phyloP scores from a whole-genome alignment of 1,140 invertebrate species.

The Bombus impatiens region DNA sequence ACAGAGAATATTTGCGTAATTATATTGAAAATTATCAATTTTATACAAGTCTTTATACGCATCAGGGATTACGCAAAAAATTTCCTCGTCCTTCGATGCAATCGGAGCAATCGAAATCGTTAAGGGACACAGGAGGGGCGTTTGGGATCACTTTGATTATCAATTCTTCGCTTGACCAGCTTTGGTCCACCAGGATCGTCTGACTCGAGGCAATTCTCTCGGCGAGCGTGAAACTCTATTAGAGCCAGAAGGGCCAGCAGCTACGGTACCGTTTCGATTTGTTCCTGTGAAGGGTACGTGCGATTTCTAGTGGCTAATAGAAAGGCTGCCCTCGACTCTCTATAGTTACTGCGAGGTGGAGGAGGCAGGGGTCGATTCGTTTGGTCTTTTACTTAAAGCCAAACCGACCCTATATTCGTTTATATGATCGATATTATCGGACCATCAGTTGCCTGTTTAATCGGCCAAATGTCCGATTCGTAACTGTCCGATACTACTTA shows the following conservation, averaged over 20 bases:
- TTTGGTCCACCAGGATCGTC: slow-evolving; percentile 37
- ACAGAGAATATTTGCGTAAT: too few species aligned
- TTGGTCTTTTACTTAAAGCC: slow-evolving; percentile 59
- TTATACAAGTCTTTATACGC: neutral
- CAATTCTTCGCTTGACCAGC: slow-evolving; percentile 66
- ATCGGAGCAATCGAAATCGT: slow-evolving; percentile 1
- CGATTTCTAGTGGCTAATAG: slow-evolving; percentile 64
- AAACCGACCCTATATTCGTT: slow-evolving; percentile 37
- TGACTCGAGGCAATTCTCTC: slow-evolving; percentile 50
- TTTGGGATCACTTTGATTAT: slow-evolving; percentile 63
- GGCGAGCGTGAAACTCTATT: slow-evolving; percentile 67
- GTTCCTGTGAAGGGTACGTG: slow-evolving; percentile 55
- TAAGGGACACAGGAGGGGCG: slow-evolving; percentile 2
- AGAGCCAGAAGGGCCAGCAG: slow-evolving; percentile 28
- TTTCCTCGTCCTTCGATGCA: neutral
- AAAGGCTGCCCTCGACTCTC: slow-evolving; percentile 44
- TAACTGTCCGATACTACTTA: slow-evolving; percentile 17
- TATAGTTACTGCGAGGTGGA: neutral
- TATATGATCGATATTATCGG: slow-evolving; percentile 44
- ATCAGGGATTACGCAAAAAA: neutral
- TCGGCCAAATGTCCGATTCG: slow-evolving; percentile 4
- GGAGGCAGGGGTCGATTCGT: slow-evolving; percentile 17
- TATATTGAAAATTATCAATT: neutral
- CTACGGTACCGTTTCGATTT: slow-evolving; percentile 54
- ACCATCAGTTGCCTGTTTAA: slow-evolving; percentile 13